Evolutionary conservation across 2,113 vertebrate genomes (phyloP).

Genomic region (Ictalurus furcatus): DNA sequence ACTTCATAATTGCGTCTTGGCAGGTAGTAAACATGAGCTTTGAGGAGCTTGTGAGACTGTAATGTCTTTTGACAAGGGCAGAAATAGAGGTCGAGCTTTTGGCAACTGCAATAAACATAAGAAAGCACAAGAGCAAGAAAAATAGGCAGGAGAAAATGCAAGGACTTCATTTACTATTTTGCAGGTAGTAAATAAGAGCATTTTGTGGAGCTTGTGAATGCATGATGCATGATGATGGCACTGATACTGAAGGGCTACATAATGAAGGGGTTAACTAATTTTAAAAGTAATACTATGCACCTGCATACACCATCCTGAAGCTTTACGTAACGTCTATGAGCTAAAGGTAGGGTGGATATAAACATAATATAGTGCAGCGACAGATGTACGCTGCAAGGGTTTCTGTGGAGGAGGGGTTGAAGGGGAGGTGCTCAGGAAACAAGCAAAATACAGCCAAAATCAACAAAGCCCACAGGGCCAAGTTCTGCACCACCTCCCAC

Average conservation of each 20-base stretch:
- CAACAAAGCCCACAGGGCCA: background rate
- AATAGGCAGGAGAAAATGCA: background rate
- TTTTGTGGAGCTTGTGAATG: background rate
- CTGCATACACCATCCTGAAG: background rate
- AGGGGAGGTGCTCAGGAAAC: background rate
- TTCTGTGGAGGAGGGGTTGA: background rate
- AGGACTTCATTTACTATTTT: background rate
- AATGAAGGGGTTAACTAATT: background rate
- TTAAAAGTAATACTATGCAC: background rate
- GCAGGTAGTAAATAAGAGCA: background rate
- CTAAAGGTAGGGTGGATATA: background rate
- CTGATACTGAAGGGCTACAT: background rate
- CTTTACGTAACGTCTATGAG: background rate
- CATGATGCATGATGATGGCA: background rate
- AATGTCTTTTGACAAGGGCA: constrained; percentile 32
- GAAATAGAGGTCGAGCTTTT: constrained; percentile 29
- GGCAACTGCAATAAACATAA: constrained; percentile 1
- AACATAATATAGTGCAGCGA: background rate
- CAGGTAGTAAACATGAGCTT: background rate
- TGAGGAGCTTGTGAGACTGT: background rate
- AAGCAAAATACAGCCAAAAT: constrained; percentile 17
- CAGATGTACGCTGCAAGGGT: background rate
- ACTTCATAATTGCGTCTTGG: background rate
- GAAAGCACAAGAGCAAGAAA: background rate
- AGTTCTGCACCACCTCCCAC: background rate